phyloP scores from a whole-genome alignment of 2,797 vertebrate genomes.

The Spinus pinus region DNA sequence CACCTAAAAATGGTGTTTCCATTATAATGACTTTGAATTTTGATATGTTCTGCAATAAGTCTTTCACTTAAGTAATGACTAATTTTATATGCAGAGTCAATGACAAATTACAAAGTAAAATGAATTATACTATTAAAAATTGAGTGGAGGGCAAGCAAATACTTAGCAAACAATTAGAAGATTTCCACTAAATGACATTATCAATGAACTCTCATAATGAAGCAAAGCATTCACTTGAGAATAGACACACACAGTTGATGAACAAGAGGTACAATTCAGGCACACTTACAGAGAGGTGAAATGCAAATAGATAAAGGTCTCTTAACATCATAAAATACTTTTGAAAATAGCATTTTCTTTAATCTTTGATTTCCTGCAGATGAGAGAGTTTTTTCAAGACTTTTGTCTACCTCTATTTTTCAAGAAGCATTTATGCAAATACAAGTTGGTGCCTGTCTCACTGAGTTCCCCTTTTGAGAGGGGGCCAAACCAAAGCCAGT shows the following conservation, averaged over 20 bases:
- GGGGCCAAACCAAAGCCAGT: fast-evolving
- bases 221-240: neutral
- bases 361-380: neutral
- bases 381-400: neutral
- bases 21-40: constrained; percentile 15
- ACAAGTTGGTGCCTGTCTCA: neutral
- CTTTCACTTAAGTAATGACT: neutral
- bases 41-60: constrained; percentile 7
- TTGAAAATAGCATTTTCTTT: neutral
- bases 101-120: constrained; percentile 39
- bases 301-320: neutral
- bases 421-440: neutral
- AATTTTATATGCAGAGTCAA: neutral
- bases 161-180: constrained; percentile 26
- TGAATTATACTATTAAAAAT: constrained; percentile 15
- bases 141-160: constrained; percentile 34
- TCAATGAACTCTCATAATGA: constrained; percentile 13
- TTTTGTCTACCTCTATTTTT: neutral
- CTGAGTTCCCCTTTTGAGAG: neutral
- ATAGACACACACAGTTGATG: fast-evolving
- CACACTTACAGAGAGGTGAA: neutral
- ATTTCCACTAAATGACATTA: constrained; percentile 14
- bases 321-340: neutral
- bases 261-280: neutral
- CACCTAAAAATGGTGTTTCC: neutral